Percentiles rank a stretch among this genome's conserved stretches.
Conservation (phyloP, 2,797 vertebrate genomes). For the Yasuhikotakia modesta region DNA sequence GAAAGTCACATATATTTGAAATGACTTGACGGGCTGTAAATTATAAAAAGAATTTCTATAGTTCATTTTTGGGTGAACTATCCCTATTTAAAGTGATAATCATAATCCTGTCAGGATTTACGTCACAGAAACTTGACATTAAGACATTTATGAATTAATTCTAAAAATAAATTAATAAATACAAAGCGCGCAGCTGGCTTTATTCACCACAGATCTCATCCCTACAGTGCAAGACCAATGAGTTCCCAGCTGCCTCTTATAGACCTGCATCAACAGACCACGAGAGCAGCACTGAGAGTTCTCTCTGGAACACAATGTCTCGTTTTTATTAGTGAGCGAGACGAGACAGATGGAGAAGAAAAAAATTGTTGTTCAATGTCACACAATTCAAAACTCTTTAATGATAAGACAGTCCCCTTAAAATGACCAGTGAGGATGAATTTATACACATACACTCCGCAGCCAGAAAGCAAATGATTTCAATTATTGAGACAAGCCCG, state of each 20-base stretch:
- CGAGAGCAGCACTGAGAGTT: constrained; percentile 25
- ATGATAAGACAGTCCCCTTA: not conserved
- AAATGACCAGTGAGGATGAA: not conserved
- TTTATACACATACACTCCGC: constrained; percentile 6
- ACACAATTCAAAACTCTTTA: constrained; percentile 3
- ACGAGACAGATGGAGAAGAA: not conserved
- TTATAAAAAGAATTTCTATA: too few relatives aligned
- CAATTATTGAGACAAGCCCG: constrained; percentile 15
- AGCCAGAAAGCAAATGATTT: constrained; percentile 3
- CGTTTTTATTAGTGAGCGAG: constrained; percentile 24
- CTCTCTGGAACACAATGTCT: constrained; percentile 39
- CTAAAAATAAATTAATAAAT: not conserved
- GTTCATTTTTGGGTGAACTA: not conserved
- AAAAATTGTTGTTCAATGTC: not conserved
- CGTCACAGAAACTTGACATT: not conserved
- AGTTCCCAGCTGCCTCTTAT: constrained; percentile 27
- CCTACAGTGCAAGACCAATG: not conserved
- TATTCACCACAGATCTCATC: not conserved
- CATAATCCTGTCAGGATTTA: not conserved
- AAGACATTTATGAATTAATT: not conserved
- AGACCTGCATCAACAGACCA: constrained; percentile 37
- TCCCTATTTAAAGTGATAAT: not conserved
- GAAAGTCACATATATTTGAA: too few relatives aligned
- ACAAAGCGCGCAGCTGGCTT: not conserved
- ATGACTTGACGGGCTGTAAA: too few relatives aligned